phyloP scores from a whole-genome alignment of 2,888 invertebrate genomes.

The Phragmatobia fuliginosa region DNA sequence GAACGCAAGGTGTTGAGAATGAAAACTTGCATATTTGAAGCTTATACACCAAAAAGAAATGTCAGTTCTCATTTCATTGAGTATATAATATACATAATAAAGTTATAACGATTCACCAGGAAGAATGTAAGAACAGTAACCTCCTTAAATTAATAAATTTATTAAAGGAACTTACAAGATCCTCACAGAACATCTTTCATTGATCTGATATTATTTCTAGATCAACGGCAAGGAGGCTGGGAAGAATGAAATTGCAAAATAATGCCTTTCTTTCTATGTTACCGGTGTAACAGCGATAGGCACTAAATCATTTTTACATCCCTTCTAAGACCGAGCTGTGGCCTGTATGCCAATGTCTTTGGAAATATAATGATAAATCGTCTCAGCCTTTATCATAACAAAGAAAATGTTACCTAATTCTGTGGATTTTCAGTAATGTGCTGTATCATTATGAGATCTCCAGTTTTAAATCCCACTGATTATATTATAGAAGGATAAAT shows the following conservation, averaged over 20 bases:
- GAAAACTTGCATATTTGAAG: not conserved
- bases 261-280: constrained; percentile 36
- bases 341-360: constrained; percentile 45
- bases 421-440: constrained; percentile 40
- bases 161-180: not conserved
- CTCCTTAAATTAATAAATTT: no score
- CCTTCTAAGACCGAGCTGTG: constrained; percentile 41
- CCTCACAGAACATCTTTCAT: constrained; percentile 8
- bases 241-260: constrained; percentile 40
- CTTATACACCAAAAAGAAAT: not conserved
- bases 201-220: constrained; percentile 32
- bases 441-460: constrained; percentile 27
- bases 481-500: not conserved
- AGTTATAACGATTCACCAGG: no score
- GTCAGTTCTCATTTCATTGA: no score
- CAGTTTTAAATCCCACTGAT: not conserved
- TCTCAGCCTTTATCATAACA: constrained; percentile 38
- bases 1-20: not conserved
- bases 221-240: constrained; percentile 21
- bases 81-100: no score
- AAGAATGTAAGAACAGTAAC: no score
- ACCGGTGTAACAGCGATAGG: constrained; percentile 27
- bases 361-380: constrained; percentile 50
- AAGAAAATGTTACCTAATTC: constrained; percentile 30
- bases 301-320: constrained; percentile 53